Evolutionary conservation across 2,113 vertebrate species (phyloP).

Genomic region (Fulica atra): DNA sequence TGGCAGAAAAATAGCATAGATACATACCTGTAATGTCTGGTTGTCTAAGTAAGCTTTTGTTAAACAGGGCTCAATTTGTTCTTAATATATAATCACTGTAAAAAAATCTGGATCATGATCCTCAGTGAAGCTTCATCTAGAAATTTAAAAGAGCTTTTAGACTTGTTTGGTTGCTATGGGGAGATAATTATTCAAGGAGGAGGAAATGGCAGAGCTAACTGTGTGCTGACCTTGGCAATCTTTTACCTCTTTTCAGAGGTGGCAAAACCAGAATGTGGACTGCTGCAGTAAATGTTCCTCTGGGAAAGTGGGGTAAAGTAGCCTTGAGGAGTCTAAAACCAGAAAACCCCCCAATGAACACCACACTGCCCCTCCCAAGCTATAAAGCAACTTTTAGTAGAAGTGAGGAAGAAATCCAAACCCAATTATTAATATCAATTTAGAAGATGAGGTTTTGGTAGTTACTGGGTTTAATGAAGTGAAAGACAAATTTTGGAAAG

Average conservation of each 20-base stretch:
- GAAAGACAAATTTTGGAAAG: background rate
- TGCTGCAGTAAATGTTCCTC: background rate
- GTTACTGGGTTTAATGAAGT: background rate
- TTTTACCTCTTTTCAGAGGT: background rate
- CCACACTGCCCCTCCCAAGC: background rate
- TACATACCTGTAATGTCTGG: background rate
- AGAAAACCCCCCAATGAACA: background rate
- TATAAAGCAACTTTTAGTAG: background rate
- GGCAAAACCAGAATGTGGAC: background rate
- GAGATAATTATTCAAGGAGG: background rate
- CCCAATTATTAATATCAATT: background rate
- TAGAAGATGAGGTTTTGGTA: background rate
- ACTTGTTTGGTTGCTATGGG: background rate
- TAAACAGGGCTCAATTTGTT: background rate
- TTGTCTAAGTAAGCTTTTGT: slow-evolving; percentile 21
- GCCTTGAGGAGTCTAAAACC: background rate
- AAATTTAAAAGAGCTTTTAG: background rate
- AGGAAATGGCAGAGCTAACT: background rate
- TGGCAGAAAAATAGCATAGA: slow-evolving; percentile 38
- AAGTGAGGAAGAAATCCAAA: background rate
- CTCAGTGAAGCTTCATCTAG: background rate
- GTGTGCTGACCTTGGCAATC: background rate
- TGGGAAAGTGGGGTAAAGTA: background rate
- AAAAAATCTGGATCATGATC: background rate
- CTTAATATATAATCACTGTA: background rate